A percentile compares a stretch with the other conserved stretches of the same genome.
phyloP scores from a whole-genome alignment of 2,113 vertebrate species.

The Centropus unirufus region DNA sequence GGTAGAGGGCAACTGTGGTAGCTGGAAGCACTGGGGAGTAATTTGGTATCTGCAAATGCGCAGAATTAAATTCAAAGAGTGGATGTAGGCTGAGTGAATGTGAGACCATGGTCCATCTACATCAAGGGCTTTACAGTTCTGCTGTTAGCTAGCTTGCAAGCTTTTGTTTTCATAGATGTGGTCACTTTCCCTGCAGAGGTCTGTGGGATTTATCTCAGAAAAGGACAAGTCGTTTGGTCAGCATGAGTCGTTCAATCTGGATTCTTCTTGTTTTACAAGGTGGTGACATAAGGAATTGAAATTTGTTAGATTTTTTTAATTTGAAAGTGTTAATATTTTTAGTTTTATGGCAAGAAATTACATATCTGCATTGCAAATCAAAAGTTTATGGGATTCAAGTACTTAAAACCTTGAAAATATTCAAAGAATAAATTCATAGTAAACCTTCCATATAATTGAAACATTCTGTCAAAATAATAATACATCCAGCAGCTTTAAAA shows the following conservation, averaged over 20 bases:
- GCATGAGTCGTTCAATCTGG: neutral
- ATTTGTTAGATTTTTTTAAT: neutral
- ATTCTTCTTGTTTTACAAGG: neutral
- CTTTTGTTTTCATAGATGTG: neutral
- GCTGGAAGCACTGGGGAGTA: neutral
- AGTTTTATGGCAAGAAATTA: neutral
- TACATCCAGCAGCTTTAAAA: neutral
- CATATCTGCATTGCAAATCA: neutral
- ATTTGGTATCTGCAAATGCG: neutral
- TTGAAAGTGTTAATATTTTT: neutral
- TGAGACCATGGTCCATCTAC: rapidly evolving
- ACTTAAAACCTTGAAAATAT: neutral
- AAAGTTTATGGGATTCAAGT: neutral
- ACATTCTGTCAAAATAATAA: neutral
- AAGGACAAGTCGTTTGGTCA: neutral
- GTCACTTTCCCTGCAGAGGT: neutral
- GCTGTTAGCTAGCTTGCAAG: neutral
- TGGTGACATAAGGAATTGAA: neutral
- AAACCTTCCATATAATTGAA: neutral
- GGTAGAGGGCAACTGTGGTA: neutral
- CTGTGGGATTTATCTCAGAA: neutral
- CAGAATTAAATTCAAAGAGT: neutral
- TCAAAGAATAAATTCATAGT: neutral
- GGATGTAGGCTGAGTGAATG: neutral
- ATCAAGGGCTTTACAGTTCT: neutral